These are phyloP conservation scores for Chelmon rostratus DNA, from an alignment of 2,797 vertebrate species.

Conservation along the genomic window DNA sequence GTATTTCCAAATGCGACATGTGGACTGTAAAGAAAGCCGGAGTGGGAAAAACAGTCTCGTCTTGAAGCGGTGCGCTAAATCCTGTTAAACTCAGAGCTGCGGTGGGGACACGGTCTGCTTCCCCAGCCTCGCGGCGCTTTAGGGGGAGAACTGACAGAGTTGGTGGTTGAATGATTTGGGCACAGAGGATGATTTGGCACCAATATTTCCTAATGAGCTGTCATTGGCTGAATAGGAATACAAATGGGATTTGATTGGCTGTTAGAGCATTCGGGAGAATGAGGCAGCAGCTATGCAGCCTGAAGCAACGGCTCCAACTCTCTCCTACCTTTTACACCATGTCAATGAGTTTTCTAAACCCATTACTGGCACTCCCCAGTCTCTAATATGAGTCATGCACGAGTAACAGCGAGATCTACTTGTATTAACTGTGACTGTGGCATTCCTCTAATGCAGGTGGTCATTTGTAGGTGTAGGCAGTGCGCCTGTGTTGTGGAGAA, in stretches of 20 bases:
- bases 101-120: constrained; percentile 61
- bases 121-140: constrained; percentile 49
- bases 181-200: constrained; percentile 59
- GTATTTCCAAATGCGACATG: constrained; percentile 47
- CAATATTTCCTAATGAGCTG: constrained; percentile 57
- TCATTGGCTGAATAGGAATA: constrained; percentile 64
- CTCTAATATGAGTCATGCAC: constrained; percentile 53
- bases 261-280: constrained; percentile 31
- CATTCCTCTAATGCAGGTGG: constrained; percentile 15
- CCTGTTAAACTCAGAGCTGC: constrained; percentile 63
- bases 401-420: constrained; percentile 37
- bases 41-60: constrained; percentile 36
- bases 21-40: constrained; percentile 43
- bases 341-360: constrained; percentile 68
- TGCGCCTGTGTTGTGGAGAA: constrained; percentile 17
- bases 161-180: constrained; percentile 58
- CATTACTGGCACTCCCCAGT: constrained; percentile 55
- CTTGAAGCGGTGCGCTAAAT: constrained; percentile 64
- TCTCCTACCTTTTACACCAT: constrained; percentile 45
- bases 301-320: constrained; percentile 44
- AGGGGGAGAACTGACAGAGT: constrained; percentile 48
- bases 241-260: constrained; percentile 71
- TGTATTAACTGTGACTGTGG: constrained; percentile 34
- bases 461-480: constrained; percentile 14
- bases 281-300: constrained; percentile 26